Conservation (phyloP, 2,888 invertebrate genomes). For the Diplolepis rosae region DNA sequence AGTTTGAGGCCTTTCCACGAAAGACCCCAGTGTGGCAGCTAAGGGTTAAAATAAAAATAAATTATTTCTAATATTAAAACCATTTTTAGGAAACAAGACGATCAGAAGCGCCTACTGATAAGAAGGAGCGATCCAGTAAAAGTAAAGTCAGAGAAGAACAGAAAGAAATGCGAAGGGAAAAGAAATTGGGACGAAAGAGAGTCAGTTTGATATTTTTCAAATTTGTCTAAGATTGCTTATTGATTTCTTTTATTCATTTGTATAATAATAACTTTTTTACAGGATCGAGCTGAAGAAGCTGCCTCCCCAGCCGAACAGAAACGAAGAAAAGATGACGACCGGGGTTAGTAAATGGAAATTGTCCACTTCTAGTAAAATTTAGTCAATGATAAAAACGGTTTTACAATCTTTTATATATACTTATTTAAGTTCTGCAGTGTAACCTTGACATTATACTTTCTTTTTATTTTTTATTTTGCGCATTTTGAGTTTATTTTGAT, state of each 20-base stretch:
- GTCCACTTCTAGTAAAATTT: constrained; percentile 24
- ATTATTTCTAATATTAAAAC: constrained; percentile 1
- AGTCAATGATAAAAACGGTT: constrained; percentile 32
- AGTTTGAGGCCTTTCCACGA: too few species aligned
- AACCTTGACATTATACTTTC: constrained; percentile 10
- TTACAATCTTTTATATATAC: constrained; percentile 28
- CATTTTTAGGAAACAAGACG: constrained; percentile 65
- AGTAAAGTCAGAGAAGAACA: constrained; percentile 81
- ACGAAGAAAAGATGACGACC: constrained; percentile 86
- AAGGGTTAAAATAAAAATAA: too few species aligned
- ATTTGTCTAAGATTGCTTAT: constrained; percentile 27
- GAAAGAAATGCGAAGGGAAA: constrained; percentile 86
- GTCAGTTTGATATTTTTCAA: constrained; percentile 73
- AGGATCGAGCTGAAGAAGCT: constrained; percentile 86
- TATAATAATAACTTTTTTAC: constrained; percentile 44
- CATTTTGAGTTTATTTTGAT: constrained; percentile 20
- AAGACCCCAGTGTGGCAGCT: too few species aligned
- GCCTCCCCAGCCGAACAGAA: constrained; percentile 81
- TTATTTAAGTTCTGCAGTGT: constrained; percentile 2
- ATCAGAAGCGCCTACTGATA: constrained; percentile 61
- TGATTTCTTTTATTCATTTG: constrained; percentile 32
- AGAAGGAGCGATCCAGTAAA: constrained; percentile 71
- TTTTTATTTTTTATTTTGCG: constrained; percentile 16
- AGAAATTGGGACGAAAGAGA: constrained; percentile 87
- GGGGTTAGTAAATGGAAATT: constrained; percentile 75